phyloP scores from a whole-genome alignment of 2,797 vertebrate genomes.

The Crotalus adamanteus region DNA sequence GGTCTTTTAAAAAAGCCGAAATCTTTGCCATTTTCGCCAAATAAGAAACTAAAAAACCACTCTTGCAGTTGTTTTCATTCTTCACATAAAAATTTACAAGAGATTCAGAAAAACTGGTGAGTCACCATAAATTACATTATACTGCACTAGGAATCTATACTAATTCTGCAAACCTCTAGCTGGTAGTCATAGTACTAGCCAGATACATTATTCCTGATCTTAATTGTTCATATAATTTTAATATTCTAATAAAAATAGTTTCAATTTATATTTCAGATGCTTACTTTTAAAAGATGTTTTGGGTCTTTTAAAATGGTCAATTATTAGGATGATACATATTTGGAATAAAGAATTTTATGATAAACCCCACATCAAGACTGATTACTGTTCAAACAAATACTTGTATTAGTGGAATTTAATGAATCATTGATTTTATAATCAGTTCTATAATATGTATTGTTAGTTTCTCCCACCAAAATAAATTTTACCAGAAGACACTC shows the following conservation, averaged over 20 bases:
- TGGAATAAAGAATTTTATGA: background rate
- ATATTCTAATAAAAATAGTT: slow-evolving; percentile 1
- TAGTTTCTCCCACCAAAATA: background rate
- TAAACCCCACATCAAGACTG: background rate
- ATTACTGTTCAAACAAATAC: background rate
- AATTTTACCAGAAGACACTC: background rate
- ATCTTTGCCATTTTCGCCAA: too few species aligned
- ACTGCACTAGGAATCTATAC: background rate
- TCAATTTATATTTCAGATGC: background rate
- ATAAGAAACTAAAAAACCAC: too few species aligned
- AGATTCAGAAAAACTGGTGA: background rate
- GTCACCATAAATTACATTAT: background rate
- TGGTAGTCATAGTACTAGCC: background rate
- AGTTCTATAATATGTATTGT: background rate
- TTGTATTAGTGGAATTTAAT: background rate
- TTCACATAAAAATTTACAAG: slow-evolving; percentile 33
- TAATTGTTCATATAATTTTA: background rate
- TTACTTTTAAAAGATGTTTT: background rate
- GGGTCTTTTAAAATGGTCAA: background rate
- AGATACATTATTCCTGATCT: background rate
- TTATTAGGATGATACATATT: background rate
- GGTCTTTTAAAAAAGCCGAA: too few species aligned
- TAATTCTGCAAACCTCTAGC: background rate
- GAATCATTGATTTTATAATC: background rate
- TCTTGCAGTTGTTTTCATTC: slow-evolving; percentile 17